Evolutionary conservation across 2,113 vertebrate genomes (phyloP).

Genomic region (Scolopax mira): DNA sequence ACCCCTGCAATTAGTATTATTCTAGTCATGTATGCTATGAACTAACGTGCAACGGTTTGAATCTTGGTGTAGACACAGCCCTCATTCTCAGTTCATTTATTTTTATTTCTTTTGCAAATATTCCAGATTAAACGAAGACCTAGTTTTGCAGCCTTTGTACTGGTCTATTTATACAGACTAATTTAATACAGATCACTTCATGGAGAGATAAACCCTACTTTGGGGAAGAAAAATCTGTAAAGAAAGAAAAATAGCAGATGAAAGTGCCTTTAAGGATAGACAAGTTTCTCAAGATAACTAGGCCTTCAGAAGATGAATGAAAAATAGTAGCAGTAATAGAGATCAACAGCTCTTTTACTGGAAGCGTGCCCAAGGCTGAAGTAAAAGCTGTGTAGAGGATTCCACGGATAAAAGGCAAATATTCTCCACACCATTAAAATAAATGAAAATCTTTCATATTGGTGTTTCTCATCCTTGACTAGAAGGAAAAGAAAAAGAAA

Average conservation of each 20-base stretch:
- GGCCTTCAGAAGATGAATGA: background rate
- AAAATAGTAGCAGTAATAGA: background rate
- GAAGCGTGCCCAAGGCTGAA: background rate
- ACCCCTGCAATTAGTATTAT: background rate
- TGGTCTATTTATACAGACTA: background rate
- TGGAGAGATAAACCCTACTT: background rate
- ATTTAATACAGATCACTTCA: background rate
- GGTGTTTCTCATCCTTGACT: background rate
- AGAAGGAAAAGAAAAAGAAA: background rate
- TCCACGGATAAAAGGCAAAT: background rate
- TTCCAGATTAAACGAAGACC: background rate
- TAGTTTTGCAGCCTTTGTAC: background rate
- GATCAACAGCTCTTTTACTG: background rate
- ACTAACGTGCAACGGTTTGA: background rate
- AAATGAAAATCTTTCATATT: background rate
- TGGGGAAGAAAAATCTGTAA: background rate
- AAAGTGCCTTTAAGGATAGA: background rate
- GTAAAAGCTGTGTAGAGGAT: background rate
- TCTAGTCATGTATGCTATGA: too few relatives aligned
- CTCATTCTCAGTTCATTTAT: background rate
- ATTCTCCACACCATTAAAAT: background rate
- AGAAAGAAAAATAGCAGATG: background rate
- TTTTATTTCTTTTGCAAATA: background rate
- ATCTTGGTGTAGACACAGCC: background rate
- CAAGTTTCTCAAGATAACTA: background rate